Evolutionary conservation across 92 coral and sea anemone genomes (phyloP), one percentile per base, ranked within the genome.

Genomic region (Virgularia gustaviana): DNA sequence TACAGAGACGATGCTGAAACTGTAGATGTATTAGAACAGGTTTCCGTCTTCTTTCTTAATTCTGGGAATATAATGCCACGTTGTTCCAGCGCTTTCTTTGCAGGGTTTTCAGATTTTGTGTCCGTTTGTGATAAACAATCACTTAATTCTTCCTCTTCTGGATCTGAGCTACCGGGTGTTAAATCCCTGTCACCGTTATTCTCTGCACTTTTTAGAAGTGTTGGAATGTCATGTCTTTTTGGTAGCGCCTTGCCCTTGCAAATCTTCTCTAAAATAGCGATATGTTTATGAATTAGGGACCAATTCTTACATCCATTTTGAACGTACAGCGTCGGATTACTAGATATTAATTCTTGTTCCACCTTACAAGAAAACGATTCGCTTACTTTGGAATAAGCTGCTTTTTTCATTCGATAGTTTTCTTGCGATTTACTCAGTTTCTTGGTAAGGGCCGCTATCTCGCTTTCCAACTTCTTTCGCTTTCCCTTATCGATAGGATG

Each of bases 261-360:
- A 28, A 34, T 79, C 57, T 79, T 60, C 47, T 80, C 79, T 18
- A 79, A 43, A 7, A 79, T n/a, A 4, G 78, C 86, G 9, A 55
- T 65, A 13, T 70, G 74, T 51, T 70, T 76, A 44, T 76, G 63
- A 0, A 83, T 72, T 43, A 83, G 73, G 24, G 79, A 55, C 80
- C 83, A 83, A 45, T 83, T 83, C 62, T 77, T 75, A 13, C 65
- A 52, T 3, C 85, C 79, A 51, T 80, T 80, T 22, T 42, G 63
- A 6, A 75, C 36, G 34, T 75, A 82, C 38, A 33, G 49, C 9
- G 20, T 38, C 1, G 86, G 78, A 23, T 82, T n/a, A 23, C 79
- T 44, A 1, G 72, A 59, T 11, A 82, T 36, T 18, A 82, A 65
- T 22, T 76, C 81, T 0, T 19, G 37, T 57, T 81, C 81, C 2